A percentile compares a stretch with the other conserved stretches of the same genome.
phyloP scores from a whole-genome alignment of 30 jellyfish, hydroid and myxozoan species.

The Mastigias papua region DNA sequence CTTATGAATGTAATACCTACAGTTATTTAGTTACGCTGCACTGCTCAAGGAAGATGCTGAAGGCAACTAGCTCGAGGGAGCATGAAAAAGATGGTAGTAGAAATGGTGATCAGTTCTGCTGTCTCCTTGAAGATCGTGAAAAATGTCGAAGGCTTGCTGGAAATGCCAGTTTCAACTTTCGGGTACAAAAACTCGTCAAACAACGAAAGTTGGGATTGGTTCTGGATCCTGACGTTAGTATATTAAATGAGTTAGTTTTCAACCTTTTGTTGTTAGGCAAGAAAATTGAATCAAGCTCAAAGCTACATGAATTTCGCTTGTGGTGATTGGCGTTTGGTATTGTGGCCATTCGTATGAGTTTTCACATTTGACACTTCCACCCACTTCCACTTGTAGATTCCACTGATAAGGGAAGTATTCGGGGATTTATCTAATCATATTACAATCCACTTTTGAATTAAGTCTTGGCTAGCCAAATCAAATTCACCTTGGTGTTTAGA shows the following conservation, averaged over 20 bases:
- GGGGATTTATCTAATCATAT: too few relatives aligned
- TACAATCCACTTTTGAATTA: too few relatives aligned
- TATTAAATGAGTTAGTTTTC: neutral
- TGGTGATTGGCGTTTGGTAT: too few relatives aligned
- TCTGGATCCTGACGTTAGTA: slow-evolving; percentile 92
- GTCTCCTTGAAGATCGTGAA: slow-evolving; percentile 90
- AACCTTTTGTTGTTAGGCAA: neutral
- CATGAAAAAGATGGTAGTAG: slow-evolving; percentile 71
- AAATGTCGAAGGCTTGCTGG: slow-evolving; percentile 93
- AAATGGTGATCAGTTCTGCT: slow-evolving; percentile 83
- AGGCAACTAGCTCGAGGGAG: slow-evolving; percentile 59
- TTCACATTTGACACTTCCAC: too few relatives aligned
- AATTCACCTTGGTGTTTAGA: too few relatives aligned
- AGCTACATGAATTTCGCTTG: too few relatives aligned
- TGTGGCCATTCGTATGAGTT: too few relatives aligned
- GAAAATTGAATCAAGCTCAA: too few relatives aligned
- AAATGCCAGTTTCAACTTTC: slow-evolving; percentile 95
- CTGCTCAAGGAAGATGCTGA: slow-evolving; percentile 14
- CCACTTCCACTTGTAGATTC: too few relatives aligned
- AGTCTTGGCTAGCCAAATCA: too few relatives aligned
- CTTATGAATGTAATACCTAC: neutral
- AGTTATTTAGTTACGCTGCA: too few relatives aligned
- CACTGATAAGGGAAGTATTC: too few relatives aligned
- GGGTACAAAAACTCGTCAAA: slow-evolving; percentile 95
- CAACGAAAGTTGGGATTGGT: slow-evolving; percentile 89